These are phyloP conservation scores for Diloba caeruleocephala DNA, from an alignment of 2,888 invertebrate species.

Conservation along the genomic window DNA sequence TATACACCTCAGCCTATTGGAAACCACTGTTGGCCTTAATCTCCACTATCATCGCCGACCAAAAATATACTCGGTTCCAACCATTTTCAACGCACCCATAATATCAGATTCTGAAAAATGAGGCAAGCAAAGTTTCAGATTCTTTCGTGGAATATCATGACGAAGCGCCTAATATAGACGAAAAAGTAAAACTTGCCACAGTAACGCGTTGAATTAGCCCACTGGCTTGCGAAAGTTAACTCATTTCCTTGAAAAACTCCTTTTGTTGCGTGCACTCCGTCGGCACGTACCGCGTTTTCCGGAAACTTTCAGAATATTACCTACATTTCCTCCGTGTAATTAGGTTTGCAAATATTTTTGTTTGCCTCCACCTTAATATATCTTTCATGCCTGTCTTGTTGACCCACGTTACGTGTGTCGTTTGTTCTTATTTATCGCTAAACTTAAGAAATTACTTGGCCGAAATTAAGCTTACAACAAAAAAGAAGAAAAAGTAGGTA, in stretches of 20 bases:
- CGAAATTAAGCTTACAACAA: constrained; percentile 42
- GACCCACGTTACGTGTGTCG: constrained; percentile 61
- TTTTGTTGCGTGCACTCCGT: constrained; percentile 70
- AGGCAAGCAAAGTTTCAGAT: constrained; percentile 24
- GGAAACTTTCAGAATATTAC: constrained; percentile 71
- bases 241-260: constrained; percentile 83
- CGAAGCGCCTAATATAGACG: constrained; percentile 45
- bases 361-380: constrained; percentile 70
- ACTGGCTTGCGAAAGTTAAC: constrained; percentile 74
- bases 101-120: constrained; percentile 39
- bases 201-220: constrained; percentile 63
- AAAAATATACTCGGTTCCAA: constrained; percentile 35
- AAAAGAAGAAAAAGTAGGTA: constrained; percentile 8
- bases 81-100: constrained; percentile 36
- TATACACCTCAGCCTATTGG: too few relatives aligned
- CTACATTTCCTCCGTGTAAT: constrained; percentile 74
- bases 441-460: constrained; percentile 41
- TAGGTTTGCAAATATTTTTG: constrained; percentile 80
- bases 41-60: too few relatives aligned
- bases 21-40: too few relatives aligned
- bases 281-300: constrained; percentile 73
- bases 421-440: constrained; percentile 52
- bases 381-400: constrained; percentile 74
- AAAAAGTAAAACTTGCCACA: constrained; percentile 54
- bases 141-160: constrained; percentile 42